Conservation (phyloP, 2,888 invertebrate genomes). For the Iphiclides podalirius region DNA sequence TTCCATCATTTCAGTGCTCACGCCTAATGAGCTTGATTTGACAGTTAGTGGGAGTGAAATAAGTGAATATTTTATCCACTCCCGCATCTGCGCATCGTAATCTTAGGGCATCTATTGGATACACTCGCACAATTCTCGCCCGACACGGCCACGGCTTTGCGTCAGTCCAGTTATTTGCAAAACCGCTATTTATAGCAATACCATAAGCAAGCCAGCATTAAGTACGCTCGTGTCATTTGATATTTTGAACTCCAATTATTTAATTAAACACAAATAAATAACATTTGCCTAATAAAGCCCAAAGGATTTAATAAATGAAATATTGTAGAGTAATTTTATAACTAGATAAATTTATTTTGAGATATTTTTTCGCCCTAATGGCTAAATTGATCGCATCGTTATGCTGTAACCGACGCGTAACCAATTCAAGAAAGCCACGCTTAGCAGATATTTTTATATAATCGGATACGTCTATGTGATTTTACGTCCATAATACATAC, state of each 20-base stretch:
- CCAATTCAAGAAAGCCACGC: conserved; percentile 7
- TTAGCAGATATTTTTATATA: conserved; percentile 4
- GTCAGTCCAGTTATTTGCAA: conserved; percentile 74
- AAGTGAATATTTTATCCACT: conserved; percentile 20
- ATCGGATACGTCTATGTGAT: background rate
- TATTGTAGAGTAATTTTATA: too few relatives aligned
- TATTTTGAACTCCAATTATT: conserved; percentile 4
- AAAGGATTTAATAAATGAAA: too few relatives aligned
- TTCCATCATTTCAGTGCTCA: too few relatives aligned
- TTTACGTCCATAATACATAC: conserved; percentile 3
- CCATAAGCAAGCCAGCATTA: conserved; percentile 57
- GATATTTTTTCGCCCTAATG: background rate
- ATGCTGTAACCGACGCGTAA: conserved; percentile 7
- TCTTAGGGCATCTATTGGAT: conserved; percentile 40
- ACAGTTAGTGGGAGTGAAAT: too few relatives aligned
- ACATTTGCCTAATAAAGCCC: too few relatives aligned
- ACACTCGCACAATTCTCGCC: conserved; percentile 46
- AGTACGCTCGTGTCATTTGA: conserved; percentile 37
- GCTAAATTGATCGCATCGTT: conserved; percentile 3
- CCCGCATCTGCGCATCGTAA: conserved; percentile 33
- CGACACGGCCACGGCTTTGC: conserved; percentile 53
- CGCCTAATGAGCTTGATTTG: too few relatives aligned
- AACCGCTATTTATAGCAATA: conserved; percentile 74
- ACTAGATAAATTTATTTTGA: too few relatives aligned
- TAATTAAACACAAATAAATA: too few relatives aligned